Evolutionary conservation across 2,888 invertebrate species (phyloP), one percentile per base, ranked within the genome.

Genomic region (Unio pictorum): DNA sequence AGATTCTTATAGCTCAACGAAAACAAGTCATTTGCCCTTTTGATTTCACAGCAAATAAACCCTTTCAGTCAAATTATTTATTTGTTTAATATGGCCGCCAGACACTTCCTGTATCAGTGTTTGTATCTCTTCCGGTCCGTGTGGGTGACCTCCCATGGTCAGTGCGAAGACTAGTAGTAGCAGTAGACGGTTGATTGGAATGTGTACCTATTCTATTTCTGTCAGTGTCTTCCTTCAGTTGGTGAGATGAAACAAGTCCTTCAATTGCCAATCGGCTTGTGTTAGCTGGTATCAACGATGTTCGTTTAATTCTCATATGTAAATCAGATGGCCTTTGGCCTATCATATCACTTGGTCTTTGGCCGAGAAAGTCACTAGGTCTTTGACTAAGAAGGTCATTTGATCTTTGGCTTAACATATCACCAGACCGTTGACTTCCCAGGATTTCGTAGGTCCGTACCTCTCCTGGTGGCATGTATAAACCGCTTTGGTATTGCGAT

Each of bases 11-110:
- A 45, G 11, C 45, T 11, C 45, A 45, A 45, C 45, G 45, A 45
- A 45, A 15, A 45, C 11, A 45, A 45, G 45, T 45, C 3, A 45
- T 45, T 15, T 45, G 45, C 4, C 45, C 15, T 45, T 45, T 45
- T 45, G 15, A 45, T 15, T 45, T 45, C 15, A 45, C 15, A 15
- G 45, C 45, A 15, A 45, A 45, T 45, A 45, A 45, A 45, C 45
- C 45, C 45, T 45, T 45, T 2, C 45, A 15, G 15, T 11, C 3
- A 15, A 45, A 45, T 45, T 45, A 45, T 45, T 45, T 45, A 45
- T 45, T 45, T 45, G 34, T 66, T 83, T 76, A 84, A 78, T 86
- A 86, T 68, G 85, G 85, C 58, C 85, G 80, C 85, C 85, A 86
- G 3, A 84, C 84, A 58, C 72, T 78, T 20, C 75, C 74, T 30